These are phyloP conservation scores for Paraescarpia echinospica DNA, from an alignment of 1,140 invertebrate species.

Conservation along the genomic window DNA sequence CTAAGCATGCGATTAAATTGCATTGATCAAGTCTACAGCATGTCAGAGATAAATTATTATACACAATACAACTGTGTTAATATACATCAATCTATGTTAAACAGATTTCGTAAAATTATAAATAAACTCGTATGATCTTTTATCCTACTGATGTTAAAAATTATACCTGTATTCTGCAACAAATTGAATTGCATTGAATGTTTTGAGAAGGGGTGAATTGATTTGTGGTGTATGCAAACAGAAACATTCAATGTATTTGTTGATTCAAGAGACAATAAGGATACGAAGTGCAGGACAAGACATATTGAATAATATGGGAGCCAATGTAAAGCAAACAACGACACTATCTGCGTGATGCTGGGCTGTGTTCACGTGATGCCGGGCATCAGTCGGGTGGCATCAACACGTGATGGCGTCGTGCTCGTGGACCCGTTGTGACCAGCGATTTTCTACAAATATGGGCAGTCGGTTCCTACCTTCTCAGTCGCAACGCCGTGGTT, in stretches of 20 bases:
- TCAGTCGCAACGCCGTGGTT: conserved; percentile 11
- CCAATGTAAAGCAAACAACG: background rate
- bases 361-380: background rate
- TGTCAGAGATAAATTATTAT: background rate
- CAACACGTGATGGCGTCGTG: background rate
- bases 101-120: background rate
- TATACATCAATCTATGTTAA: too few relatives aligned
- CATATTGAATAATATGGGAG: background rate
- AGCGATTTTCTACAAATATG: background rate
- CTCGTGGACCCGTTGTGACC: background rate
- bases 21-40: background rate
- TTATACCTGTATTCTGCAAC: background rate
- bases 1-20: background rate
- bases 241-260: background rate
- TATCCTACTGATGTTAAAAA: background rate
- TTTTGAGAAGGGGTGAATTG: background rate
- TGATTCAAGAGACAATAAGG: background rate
- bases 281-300: background rate
- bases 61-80: background rate
- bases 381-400: too few relatives aligned
- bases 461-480: background rate
- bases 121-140: background rate
- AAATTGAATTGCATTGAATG: background rate
- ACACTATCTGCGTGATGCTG: background rate
- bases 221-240: background rate